Conservation (phyloP, 2,888 invertebrate species). For the Theretra japonica region DNA sequence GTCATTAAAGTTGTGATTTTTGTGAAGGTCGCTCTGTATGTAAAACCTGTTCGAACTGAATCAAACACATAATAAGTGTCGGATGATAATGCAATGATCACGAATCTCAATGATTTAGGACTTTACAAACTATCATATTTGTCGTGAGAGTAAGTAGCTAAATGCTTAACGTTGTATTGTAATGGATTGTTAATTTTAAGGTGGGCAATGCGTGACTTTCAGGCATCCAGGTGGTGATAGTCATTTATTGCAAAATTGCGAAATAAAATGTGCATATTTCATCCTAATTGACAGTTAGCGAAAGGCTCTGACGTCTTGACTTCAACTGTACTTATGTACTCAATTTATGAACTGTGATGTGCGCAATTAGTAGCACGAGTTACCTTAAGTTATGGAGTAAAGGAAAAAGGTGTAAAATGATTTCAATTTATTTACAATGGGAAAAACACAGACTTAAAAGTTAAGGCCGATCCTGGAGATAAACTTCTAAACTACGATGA, state of each 20-base stretch:
- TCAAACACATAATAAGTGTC: not conserved
- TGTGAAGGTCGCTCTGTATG: not conserved
- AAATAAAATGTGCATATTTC: too few relatives aligned
- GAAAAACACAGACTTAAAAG: too few relatives aligned
- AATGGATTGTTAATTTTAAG: not conserved
- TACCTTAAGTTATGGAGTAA: too few relatives aligned
- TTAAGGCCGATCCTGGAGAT: too few relatives aligned
- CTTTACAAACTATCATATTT: not conserved
- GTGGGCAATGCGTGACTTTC: constrained; percentile 5
- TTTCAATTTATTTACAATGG: too few relatives aligned
- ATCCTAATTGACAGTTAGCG: too few relatives aligned
- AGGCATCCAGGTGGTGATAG: not conserved
- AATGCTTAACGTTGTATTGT: not conserved
- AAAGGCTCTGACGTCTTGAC: too few relatives aligned
- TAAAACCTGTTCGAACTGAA: not conserved
- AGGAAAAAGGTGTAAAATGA: too few relatives aligned
- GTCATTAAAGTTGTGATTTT: not conserved
- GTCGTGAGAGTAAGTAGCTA: not conserved
- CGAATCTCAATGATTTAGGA: not conserved
- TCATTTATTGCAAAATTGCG: not conserved
- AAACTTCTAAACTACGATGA: too few relatives aligned
- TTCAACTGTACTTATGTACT: too few relatives aligned
- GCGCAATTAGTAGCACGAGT: too few relatives aligned
- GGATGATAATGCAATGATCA: not conserved
- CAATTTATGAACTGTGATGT: too few relatives aligned